These are phyloP conservation scores for Brenthis hecate DNA, from an alignment of 2,888 invertebrate genomes.

Conservation along the genomic window DNA sequence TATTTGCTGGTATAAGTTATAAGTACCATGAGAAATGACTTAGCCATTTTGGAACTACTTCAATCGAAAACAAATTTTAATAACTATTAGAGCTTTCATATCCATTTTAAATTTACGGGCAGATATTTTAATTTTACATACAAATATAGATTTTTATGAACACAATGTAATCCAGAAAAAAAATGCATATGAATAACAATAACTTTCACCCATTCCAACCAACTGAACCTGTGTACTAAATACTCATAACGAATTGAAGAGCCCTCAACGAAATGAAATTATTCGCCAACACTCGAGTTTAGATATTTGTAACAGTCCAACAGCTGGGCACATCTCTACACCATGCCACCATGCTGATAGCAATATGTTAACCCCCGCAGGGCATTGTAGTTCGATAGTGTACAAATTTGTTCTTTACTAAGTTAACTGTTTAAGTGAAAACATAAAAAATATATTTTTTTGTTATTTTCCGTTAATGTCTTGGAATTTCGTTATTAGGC, in stretches of 20 bases:
- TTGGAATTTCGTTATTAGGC: too few species aligned
- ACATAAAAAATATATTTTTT: background rate
- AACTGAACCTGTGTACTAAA: slow-evolving; percentile 27
- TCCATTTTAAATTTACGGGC: too few species aligned
- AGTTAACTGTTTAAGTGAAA: slow-evolving; percentile 5
- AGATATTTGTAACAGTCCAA: slow-evolving; percentile 37
- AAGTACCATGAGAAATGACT: background rate
- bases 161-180: background rate
- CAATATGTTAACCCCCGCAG: slow-evolving; percentile 43
- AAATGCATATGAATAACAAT: slow-evolving; percentile 1
- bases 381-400: slow-evolving; percentile 35
- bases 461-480: background rate
- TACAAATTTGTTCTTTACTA: slow-evolving; percentile 40
- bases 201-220: background rate
- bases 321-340: slow-evolving; percentile 41
- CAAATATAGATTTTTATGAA: background rate
- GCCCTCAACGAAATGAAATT: slow-evolving; percentile 46
- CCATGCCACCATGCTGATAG: slow-evolving; percentile 35
- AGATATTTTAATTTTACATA: too few species aligned
- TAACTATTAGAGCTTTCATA: too few species aligned
- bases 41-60: too few species aligned
- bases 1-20: background rate
- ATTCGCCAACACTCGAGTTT: slow-evolving; percentile 40
- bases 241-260: slow-evolving; percentile 47
- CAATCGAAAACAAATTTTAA: too few species aligned